phyloP scores from a whole-genome alignment of 2,888 invertebrate species.

The Myathropa florea region DNA sequence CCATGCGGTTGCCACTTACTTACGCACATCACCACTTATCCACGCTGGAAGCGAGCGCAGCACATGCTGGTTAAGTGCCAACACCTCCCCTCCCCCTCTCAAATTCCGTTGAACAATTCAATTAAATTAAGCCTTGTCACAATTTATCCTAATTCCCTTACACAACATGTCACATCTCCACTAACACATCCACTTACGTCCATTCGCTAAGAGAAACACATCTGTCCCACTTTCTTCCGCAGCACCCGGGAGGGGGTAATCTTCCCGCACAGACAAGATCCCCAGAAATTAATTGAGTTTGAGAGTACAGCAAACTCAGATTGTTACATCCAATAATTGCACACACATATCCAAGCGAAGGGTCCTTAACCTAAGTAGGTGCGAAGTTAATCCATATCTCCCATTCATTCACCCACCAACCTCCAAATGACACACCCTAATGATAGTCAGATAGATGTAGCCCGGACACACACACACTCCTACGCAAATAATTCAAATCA shows the following conservation, averaged over 20 bases:
- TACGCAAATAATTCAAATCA: slow-evolving; percentile 38
- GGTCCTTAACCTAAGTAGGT: slow-evolving; percentile 41
- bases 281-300: slow-evolving; percentile 59
- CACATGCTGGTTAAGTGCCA: not conserved
- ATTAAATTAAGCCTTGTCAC: slow-evolving; percentile 60
- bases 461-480: not conserved
- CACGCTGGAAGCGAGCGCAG: not conserved
- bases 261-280: slow-evolving; percentile 11
- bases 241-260: not conserved
- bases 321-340: slow-evolving; percentile 29
- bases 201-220: slow-evolving; percentile 9
- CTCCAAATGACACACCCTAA: slow-evolving; percentile 5
- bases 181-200: slow-evolving; percentile 3
- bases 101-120: slow-evolving; percentile 35
- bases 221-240: slow-evolving; percentile 20
- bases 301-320: slow-evolving; percentile 32
- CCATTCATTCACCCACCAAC: not conserved
- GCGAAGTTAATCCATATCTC: slow-evolving; percentile 49
- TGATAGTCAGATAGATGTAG: not conserved
- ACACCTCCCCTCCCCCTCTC: not conserved
- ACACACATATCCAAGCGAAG: not conserved
- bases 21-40: not conserved
- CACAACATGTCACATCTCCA: slow-evolving; percentile 28
- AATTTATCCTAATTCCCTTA: slow-evolving; percentile 56
- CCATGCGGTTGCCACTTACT: not conserved